Conservation (phyloP, 2,888 invertebrate species). For the Sminthurinus aureus region DNA sequence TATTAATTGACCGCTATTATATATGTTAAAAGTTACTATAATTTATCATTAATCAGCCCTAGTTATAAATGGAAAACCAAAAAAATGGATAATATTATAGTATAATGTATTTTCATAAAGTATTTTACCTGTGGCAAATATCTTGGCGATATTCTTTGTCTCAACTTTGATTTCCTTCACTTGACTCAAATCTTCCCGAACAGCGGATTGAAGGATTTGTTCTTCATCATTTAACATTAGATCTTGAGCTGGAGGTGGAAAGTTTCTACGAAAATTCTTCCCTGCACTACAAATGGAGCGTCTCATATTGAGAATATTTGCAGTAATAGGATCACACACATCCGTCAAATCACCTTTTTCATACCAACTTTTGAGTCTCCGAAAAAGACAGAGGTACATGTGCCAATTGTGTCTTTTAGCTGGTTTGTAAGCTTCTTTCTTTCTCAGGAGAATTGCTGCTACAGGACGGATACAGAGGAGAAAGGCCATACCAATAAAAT, state of each 20-base stretch:
- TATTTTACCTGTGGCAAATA: slow-evolving; percentile 45
- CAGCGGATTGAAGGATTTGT: slow-evolving; percentile 42
- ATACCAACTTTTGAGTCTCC: slow-evolving; percentile 39
- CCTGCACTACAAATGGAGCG: slow-evolving; percentile 49
- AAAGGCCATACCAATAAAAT: slow-evolving; percentile 55
- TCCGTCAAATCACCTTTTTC: slow-evolving; percentile 26
- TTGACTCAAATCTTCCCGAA: slow-evolving; percentile 46
- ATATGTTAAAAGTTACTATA: too few species aligned
- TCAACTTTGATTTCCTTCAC: slow-evolving; percentile 14
- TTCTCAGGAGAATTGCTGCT: slow-evolving; percentile 54
- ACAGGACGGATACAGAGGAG: slow-evolving; percentile 55
- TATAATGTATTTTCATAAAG: too few species aligned
- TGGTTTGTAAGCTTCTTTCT: slow-evolving; percentile 42
- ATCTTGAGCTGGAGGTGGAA: slow-evolving; percentile 56
- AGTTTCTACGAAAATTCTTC: slow-evolving; percentile 53
- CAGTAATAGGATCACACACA: slow-evolving; percentile 35
- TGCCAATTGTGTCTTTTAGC: slow-evolving; percentile 39
- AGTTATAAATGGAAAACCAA: too few species aligned
- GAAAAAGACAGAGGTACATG: slow-evolving; percentile 26
- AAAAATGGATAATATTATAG: too few species aligned
- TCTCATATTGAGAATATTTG: slow-evolving; percentile 45
- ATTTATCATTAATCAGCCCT: too few species aligned
- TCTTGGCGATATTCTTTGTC: slow-evolving; percentile 51
- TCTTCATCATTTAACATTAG: slow-evolving; percentile 49
- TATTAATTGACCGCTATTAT: too few species aligned